Conservation (phyloP, 1,140 invertebrate species). For the Ruditapes philippinarum region DNA sequence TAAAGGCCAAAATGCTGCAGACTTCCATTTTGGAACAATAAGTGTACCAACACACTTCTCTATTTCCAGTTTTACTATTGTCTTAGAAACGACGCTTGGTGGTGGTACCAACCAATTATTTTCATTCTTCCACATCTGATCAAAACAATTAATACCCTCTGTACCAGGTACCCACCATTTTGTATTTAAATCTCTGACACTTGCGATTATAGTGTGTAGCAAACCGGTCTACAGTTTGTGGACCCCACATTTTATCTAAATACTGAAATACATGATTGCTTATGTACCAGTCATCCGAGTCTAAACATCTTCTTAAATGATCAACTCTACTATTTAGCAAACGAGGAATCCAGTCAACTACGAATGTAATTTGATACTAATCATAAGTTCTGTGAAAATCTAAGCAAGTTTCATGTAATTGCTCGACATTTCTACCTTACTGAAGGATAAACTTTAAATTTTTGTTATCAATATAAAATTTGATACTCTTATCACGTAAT, state of each 20-base stretch:
- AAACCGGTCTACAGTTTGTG: slow-evolving; percentile 55
- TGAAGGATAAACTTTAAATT: slow-evolving; percentile 21
- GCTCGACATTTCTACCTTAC: neutral
- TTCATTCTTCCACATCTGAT: neutral
- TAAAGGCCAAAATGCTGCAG: neutral
- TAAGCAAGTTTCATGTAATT: neutral
- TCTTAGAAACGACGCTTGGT: neutral
- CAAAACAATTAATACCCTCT: neutral
- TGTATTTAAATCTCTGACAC: slow-evolving; percentile 13
- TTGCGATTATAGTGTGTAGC: slow-evolving; percentile 37
- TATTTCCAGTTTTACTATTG: neutral
- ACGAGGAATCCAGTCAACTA: slow-evolving; percentile 45
- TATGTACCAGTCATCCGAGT: slow-evolving; percentile 61
- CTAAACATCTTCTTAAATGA: slow-evolving; percentile 15
- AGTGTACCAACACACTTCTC: neutral
- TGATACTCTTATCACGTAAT: neutral
- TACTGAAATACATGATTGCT: neutral
- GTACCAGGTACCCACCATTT: neutral
- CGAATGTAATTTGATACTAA: neutral
- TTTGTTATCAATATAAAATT: slow-evolving; percentile 22
- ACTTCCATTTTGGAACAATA: slow-evolving; percentile 4
- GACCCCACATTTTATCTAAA: slow-evolving; percentile 41
- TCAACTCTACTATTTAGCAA: slow-evolving; percentile 1
- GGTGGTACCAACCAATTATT: neutral
- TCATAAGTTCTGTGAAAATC: neutral